These are phyloP conservation scores for Edolisoma coerulescens DNA, from an alignment of 2,113 vertebrate species.

Conservation along the genomic window DNA sequence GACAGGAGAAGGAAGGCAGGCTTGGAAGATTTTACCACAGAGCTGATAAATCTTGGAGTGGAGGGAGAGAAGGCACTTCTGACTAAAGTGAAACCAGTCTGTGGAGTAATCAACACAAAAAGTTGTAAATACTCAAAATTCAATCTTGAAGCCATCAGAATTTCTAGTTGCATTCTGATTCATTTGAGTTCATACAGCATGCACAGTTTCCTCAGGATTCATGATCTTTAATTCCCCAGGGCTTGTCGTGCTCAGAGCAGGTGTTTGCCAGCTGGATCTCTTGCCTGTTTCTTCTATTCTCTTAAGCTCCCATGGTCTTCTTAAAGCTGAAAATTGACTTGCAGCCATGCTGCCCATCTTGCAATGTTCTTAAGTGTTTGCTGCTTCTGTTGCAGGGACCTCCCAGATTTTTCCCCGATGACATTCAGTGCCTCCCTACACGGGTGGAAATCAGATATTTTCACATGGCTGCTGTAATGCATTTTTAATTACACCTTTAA, in stretches of 20 bases:
- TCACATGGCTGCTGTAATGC: background rate
- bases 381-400: background rate
- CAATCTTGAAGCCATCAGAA: background rate
- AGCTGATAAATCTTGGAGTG: background rate
- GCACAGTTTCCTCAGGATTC: background rate
- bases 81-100: background rate
- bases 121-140: background rate
- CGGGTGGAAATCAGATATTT: background rate
- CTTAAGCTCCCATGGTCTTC: background rate
- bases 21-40: background rate
- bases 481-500: background rate
- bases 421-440: rapidly evolving
- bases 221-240: background rate
- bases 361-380: background rate
- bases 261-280: background rate
- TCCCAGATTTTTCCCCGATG: background rate
- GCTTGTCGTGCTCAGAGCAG: background rate
- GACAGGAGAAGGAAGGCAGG: background rate
- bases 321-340: background rate
- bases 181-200: background rate
- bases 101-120: background rate
- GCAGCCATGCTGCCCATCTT: background rate
- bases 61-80: background rate
- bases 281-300: background rate
- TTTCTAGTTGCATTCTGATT: background rate